Base-by-base conservation (phyloP, 1,140 invertebrate genomes). In the Dreissena rostriformis region DNA sequence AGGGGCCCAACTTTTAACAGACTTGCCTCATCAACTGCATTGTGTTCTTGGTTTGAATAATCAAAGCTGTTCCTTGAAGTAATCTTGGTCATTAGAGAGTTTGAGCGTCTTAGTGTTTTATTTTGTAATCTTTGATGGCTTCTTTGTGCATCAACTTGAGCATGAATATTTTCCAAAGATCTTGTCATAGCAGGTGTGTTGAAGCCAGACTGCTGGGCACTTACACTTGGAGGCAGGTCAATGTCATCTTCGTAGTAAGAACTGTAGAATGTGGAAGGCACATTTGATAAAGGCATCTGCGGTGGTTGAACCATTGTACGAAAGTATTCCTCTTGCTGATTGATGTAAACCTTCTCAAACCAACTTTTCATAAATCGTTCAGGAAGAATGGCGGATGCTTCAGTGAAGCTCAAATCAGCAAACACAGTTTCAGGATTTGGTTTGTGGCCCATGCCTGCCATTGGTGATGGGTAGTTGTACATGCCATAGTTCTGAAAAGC, bases 311-410 rank as follows among this genome's bases (percentile, higher is more conserved):
- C 71, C 71, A 82, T 66, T 24, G 24, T 66, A 8, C 72, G 57
- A 28, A 68, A 51, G 61, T 82, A 82, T 49, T 82, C 80, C 49
- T 90, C 86, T 49, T 86, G 75, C n/a, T 90, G 86, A 24, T 88
- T 81, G 53, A 83, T 76, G 4, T 86, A 53, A 19, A 91, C 77
- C 82, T 92, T 92, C 14, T 87, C 81, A 52, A 87, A 88, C 91
- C 91, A 92, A 73, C 91, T 90, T 26, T 82, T 82, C 0, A 89
- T 72, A 86, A 92, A 92, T 19, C 91, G 71, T 63, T 92, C 91
- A 19, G 91, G 91, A 14, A 92, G 82, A 85, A 90, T 91, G 26
- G 86, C 87, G 0, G 89, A 83, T 2, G 84, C 82, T 26, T 85
- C 89, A 2, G 79, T 85, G 78, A 92, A 92, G 1, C 91, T 91